Conservation (phyloP, 2,113 vertebrate genomes). For the Haemorhous mexicanus region DNA sequence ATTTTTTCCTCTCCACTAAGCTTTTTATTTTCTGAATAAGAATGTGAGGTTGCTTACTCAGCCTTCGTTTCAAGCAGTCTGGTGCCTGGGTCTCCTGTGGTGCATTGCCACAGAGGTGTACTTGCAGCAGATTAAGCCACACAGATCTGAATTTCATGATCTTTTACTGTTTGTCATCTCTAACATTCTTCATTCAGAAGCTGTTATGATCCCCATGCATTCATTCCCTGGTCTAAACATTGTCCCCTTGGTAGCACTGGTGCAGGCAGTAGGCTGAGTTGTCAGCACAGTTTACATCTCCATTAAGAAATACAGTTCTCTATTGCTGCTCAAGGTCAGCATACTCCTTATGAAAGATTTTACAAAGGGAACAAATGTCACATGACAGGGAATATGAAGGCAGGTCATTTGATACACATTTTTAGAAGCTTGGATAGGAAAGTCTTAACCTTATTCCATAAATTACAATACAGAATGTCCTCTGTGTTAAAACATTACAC, state of each 20-base stretch:
- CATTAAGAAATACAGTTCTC: neutral
- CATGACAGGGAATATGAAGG: neutral
- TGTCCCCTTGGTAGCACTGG: constrained; percentile 6
- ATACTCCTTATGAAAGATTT: constrained; percentile 11
- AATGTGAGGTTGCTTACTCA: neutral
- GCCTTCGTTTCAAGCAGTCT: neutral
- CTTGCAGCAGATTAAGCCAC: constrained; percentile 28
- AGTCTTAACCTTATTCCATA: constrained; percentile 27
- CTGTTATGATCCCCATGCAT: neutral
- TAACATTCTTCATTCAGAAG: constrained; percentile 13
- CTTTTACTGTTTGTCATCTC: constrained; percentile 60
- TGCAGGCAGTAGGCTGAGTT: neutral
- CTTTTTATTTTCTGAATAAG: constrained; percentile 44
- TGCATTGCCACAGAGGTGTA: neutral
- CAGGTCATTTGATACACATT: constrained; percentile 7
- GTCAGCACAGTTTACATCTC: neutral
- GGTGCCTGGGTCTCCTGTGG: neutral
- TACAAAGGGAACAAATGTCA: neutral
- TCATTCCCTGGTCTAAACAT: constrained; percentile 13
- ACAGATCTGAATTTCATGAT: constrained; percentile 63
- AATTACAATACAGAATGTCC: neutral
- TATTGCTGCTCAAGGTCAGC: constrained; percentile 33
- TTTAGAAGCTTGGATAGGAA: neutral
- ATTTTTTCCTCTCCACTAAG: neutral
- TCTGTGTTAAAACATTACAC: neutral